Evolutionary conservation across 2,888 invertebrate species (phyloP), one percentile per base, ranked within the genome.

Genomic region (Volucella zonaria): DNA sequence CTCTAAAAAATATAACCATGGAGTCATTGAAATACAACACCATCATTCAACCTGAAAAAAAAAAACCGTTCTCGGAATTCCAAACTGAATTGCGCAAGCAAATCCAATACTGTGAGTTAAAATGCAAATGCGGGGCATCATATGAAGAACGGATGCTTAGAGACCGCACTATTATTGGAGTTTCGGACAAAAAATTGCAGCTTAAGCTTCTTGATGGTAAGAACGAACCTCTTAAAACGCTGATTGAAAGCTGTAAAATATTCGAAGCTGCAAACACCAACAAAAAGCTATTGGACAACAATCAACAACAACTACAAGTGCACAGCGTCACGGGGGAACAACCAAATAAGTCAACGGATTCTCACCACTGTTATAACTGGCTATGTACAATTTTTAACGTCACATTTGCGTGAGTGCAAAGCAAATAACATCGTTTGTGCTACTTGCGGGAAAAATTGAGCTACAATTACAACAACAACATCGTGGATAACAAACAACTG

Each of bases 91-190:
- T 23, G 23, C 23, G 23, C 23, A 23, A 3, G 23, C 23, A 23
- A 23, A 23, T 31, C 6, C 31, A 31, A 31, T 31, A 31, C 31
- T 31, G 6, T 31, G 31, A 31, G 31, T 31, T 31, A 6, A 31
- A 31, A 31, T 31, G 31, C 31, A 54, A 54, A 45, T 86, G 81
- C 51, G 81, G 82, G 8, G 43, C 18, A 14, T 82, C 86, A 12
- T 85, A 87, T 59, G 82, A 77, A 66, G 81, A 87, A 10, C 66
- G 82, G 12, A 87, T 87, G 87, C 67, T 87, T 11, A 42, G 75
- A 56, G 87, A 87, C 56, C 86, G 87, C 23, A 87, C 87, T 18
- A 77, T 87, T 3, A 83, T 79, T 11, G 81, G 87, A 11, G 73
- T 87, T 10, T 11, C 58, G 12, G 87, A 87, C 12, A 87, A 87